Conservation (phyloP, 2,113 vertebrate genomes). For the Ptilonorhynchus violaceus region DNA sequence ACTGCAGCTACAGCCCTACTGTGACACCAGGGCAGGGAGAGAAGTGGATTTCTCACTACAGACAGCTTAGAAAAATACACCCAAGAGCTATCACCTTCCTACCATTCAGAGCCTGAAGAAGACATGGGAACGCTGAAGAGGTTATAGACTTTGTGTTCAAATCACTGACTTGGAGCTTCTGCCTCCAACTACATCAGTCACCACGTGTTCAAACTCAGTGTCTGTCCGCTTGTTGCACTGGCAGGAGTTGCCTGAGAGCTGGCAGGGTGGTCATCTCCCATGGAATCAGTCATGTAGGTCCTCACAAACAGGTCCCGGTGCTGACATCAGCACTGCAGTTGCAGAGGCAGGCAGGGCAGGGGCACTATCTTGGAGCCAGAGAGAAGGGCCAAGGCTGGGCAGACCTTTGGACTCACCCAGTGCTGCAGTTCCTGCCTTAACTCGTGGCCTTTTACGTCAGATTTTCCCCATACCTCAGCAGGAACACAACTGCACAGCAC, state of each 20-base stretch:
- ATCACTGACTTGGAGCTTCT: background rate
- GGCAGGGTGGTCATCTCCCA: background rate
- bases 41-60: background rate
- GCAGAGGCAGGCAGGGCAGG: background rate
- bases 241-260: background rate
- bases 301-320: background rate
- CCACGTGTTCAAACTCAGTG: background rate
- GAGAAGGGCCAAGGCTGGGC: background rate
- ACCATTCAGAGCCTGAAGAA: background rate
- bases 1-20: background rate
- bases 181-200: background rate
- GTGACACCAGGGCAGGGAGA: background rate
- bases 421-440: background rate
- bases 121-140: accelerated
- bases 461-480: background rate
- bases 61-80: background rate
- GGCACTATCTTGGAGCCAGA: background rate
- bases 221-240: accelerated
- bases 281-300: accelerated
- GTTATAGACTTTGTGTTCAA: accelerated
- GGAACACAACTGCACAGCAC: background rate
- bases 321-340: accelerated
- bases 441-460: background rate
- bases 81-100: background rate
- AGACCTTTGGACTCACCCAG: background rate